Evolutionary conservation across 2,888 invertebrate genomes (phyloP), one percentile per base, ranked within the genome.

Genomic region (Meloe dianella): DNA sequence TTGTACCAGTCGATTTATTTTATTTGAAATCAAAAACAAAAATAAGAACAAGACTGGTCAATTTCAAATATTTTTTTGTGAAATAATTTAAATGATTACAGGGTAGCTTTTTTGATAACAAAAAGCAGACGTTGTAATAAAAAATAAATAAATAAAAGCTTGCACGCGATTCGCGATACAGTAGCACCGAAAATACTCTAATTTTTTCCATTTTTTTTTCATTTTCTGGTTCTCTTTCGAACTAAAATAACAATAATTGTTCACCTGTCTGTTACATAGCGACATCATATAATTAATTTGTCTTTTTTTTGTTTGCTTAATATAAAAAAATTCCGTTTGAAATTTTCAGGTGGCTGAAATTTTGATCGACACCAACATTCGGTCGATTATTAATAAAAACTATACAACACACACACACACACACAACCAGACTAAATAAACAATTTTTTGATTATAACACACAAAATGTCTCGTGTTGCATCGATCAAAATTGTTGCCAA

Each of bases 381-480:
- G 81, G 81, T 78, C 78, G 79, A 80, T 81, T 81, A 82, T 81
- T 81, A 83, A 81, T 81, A 81, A 80, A 80, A 79, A 80, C 78
- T 71, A 83, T 81, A 82, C n/a, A n/a, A n/a, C n/a, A n/a, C n/a
- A n/a, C n/a, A n/a, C n/a, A n/a, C n/a, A n/a, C n/a, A n/a, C n/a
- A n/a, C n/a, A n/a, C n/a, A n/a, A n/a, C 78, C 79, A 35, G n/a
- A 41, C 41, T 41, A 41, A 41, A 41, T 41, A 17, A 24, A 54
- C 51, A 51, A 51, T 51, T 24, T 24, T 12, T 22, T 9, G 47
- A 47, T 51, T 51, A 24, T 51, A 51, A n/a, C 41, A 17, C 1
- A 32, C 32, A 27, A 2, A 17, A 41, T 47, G 47, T 47, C 47
- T 47, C 24, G 4, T 10, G 24, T 54, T 24, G 12, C 51, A 54